phyloP scores from a whole-genome alignment of 2,113 vertebrate species.

The Hassar affinis region DNA sequence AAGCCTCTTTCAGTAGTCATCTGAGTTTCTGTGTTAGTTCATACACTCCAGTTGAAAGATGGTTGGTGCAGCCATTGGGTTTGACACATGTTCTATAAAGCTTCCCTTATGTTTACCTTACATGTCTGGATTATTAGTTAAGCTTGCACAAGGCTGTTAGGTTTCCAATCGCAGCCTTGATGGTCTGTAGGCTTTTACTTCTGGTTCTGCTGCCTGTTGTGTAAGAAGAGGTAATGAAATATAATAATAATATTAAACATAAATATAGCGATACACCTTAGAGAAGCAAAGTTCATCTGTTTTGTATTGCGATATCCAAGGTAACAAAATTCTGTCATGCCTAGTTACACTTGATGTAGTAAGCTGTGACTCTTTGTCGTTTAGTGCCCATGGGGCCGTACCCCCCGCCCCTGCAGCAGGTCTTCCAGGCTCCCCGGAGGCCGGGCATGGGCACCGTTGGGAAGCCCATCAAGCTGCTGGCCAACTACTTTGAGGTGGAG shows the following conservation, averaged over 20 bases:
- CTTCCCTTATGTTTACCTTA: neutral
- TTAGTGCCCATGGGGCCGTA: slow-evolving; percentile 85
- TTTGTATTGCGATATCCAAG: neutral
- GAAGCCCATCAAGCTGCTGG: slow-evolving; percentile 98
- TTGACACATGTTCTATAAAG: neutral
- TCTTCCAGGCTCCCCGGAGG: slow-evolving; percentile 95
- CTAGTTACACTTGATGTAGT: neutral
- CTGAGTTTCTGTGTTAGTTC: neutral
- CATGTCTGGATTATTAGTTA: neutral
- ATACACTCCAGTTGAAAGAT: neutral
- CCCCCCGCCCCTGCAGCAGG: slow-evolving; percentile 97
- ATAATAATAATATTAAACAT: too few species aligned
- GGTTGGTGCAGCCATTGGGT: neutral
- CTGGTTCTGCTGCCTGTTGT: neutral
- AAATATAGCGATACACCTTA: neutral
- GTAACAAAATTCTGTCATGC: neutral
- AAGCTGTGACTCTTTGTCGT: neutral
- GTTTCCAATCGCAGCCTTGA: too few species aligned
- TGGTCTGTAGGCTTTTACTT: neutral
- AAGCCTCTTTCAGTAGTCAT: too few species aligned
- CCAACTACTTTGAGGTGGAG: slow-evolving; percentile 99
- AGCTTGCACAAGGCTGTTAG: neutral
- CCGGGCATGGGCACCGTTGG: slow-evolving; percentile 98
- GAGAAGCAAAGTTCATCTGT: neutral
- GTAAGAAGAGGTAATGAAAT: neutral